Evolutionary conservation across 2,113 vertebrate genomes (phyloP), one percentile per base, ranked within the genome.

Genomic region (Amazona vittata): DNA sequence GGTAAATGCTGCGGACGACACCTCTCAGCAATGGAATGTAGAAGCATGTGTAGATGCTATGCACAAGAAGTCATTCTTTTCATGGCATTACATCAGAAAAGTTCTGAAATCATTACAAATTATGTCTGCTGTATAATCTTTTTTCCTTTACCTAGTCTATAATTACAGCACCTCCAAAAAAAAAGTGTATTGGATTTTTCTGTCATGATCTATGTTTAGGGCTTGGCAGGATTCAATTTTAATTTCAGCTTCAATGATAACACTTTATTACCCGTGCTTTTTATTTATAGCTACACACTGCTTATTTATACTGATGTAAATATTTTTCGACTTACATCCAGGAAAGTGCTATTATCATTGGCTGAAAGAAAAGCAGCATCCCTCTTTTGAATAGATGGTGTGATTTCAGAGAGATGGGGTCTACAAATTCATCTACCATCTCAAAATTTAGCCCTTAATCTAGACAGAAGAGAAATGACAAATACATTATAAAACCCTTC

Each of bases 171-270:
- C 55, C 39, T 75, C 49, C 9, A 70, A 92, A 84, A 43, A 86
- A 53, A 73, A 73, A 57, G 6, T 9, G 18, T 81, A 74, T 90
- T 93, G 85, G 71, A 95, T 94, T 95, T 90, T 92, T 96, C 85
- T 92, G 64, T 83, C 64, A 17, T 90, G 68, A 95, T 88, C 64
- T 6, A 29, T 74, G 50, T 81, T 94, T 93, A 83, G 46, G 68
- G 63, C 75, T 96, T 96, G 92, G 37, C 90, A 97, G 90, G 82
- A 94, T 96, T 92, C 92, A 96, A 96, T 96, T 96, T 95, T 94
- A 95, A 97, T 97, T 96, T 96, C 93, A 93, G n/a, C 73, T 95
- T 93, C 82, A 95, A n/a, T 63, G 90, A 90, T 96, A 96, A 94
- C 85, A 81, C 62, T 95, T 91, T 92, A 95, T 94, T 96, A 89